Evolutionary conservation across 2,888 invertebrate genomes (phyloP), one percentile per base, ranked within the genome.

Genomic region (Desoria tigrina): DNA sequence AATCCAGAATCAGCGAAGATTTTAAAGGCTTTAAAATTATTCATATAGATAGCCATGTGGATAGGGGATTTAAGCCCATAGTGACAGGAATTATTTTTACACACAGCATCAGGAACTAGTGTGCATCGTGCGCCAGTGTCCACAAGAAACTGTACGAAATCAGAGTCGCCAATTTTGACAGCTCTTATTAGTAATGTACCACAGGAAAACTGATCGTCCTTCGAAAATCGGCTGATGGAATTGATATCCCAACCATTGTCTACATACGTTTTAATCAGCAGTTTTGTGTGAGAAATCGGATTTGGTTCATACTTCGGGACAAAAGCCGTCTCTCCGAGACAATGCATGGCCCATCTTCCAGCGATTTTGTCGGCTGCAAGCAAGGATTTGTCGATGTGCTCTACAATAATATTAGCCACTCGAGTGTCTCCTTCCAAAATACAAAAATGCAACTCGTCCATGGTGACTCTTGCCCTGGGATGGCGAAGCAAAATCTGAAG

Each of bases 391-490:
- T 55, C 55, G 6, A 55, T 21, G n/a, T 32, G 16, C 4, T 16
- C 11, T 6, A 55, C 6, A 6, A 55, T 14, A 21, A 32, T 55
- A 21, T 32, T 28, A 21, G 55, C 55, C 32, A 55, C 18, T 32
- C 16, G 4, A 18, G 28, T 18, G 26, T 55, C 55, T n/a, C 55
- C 55, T 28, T 27, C 32, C 3, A 55, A 18, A 28, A 55, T 55
- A 28, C 55, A 55, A 32, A 32, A 55, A 32, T 55, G 28, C 11
- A 55, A 26, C 9, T 55, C 55, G 28, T 32, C 32, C 3, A 55
- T 9, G 9, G 55, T 7, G 2, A 55, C 32, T 32, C 18, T 16
- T 7, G 32, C 28, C 4, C 28, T 18, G 4, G 27, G 55, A 2
- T 55, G 32, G 18, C 55, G 55, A 4, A 55, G 24, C 16, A 55